Conservation (phyloP, 2,797 vertebrate species). For the Artibeus jamaicensis region DNA sequence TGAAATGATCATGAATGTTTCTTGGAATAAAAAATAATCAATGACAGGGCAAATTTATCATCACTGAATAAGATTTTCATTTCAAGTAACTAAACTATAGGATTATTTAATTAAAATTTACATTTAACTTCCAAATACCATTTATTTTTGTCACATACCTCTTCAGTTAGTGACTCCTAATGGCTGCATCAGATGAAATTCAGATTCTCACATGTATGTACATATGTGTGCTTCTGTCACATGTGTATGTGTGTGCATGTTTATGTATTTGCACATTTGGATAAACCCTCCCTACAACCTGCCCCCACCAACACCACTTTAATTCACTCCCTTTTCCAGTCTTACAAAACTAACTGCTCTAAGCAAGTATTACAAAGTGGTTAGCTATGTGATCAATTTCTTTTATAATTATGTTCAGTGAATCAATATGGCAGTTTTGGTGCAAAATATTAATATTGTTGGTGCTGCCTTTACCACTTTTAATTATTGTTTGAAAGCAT, state of each 20-base stretch:
- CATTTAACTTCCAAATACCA: neutral
- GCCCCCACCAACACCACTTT: neutral
- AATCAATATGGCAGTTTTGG: conserved; percentile 12
- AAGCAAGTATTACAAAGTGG: neutral
- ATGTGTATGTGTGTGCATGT: neutral
- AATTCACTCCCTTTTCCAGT: neutral
- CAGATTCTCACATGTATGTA: neutral
- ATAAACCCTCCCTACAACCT: neutral
- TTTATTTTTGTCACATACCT: neutral
- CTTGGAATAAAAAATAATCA: conserved; percentile 32
- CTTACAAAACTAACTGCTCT: neutral
- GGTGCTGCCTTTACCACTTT: neutral
- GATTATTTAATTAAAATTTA: conserved; percentile 14
- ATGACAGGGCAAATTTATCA: neutral
- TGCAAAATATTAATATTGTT: neutral
- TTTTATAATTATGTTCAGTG: conserved; percentile 3
- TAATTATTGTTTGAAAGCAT: conserved; percentile 26
- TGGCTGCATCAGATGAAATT: neutral
- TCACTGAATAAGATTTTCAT: conserved; percentile 7
- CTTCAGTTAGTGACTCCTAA: neutral
- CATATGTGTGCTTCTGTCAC: neutral
- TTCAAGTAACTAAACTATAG: neutral
- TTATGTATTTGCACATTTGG: neutral
- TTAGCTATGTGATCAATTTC: neutral
- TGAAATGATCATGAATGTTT: neutral